These are phyloP conservation scores for Zoanthus solanderi DNA, from an alignment of 92 coral and sea anemone genomes.

Conservation along the genomic window DNA sequence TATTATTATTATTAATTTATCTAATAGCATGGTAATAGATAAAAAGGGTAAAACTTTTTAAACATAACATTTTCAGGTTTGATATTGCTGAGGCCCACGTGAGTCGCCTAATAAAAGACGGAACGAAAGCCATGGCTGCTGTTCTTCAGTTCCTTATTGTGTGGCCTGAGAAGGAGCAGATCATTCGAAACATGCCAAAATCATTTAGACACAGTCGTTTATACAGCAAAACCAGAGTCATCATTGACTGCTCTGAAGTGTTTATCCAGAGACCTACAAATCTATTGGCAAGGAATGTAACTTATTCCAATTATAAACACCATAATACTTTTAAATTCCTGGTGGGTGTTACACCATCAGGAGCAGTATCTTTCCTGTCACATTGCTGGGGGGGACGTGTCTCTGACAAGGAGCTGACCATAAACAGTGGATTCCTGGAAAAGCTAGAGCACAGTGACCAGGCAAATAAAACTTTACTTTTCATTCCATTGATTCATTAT, in stretches of 20 bases:
- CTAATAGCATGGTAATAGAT: too few species aligned
- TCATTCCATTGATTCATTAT: not conserved
- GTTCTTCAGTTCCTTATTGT: constrained; percentile 46
- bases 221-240: constrained; percentile 47
- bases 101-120: not conserved
- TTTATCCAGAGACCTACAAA: constrained; percentile 57
- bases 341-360: not conserved
- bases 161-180: constrained; percentile 52
- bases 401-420: not conserved
- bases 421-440: not conserved
- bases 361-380: not conserved
- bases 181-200: constrained; percentile 45
- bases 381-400: not conserved
- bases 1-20: too few species aligned
- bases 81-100: constrained; percentile 29
- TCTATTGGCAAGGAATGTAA: constrained; percentile 41
- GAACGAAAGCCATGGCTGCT: constrained; percentile 12
- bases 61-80: constrained; percentile 27
- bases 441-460: not conserved
- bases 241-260: constrained; percentile 58
- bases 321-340: constrained; percentile 40
- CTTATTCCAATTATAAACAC: constrained; percentile 52
- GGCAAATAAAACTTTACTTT: not conserved
- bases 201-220: constrained; percentile 5
- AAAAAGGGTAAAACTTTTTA: too few species aligned